These are phyloP conservation scores for Zosterops borbonicus DNA, from an alignment of 2,113 vertebrate genomes.

Conservation along the genomic window DNA sequence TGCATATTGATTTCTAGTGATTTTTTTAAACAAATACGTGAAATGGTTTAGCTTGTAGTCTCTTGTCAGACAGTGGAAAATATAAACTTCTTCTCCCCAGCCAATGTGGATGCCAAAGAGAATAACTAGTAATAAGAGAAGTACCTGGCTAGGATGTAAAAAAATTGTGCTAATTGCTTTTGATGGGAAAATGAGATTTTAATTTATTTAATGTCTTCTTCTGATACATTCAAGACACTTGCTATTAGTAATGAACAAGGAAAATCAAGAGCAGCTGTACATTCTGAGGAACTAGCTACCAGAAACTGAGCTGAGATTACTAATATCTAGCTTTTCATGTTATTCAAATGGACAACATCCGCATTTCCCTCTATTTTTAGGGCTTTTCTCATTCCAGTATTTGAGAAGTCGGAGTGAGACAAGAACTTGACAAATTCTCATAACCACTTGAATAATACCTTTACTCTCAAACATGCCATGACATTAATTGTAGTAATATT, in stretches of 20 bases:
- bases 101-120: background rate
- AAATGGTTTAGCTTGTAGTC: background rate
- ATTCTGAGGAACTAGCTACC: background rate
- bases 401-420: background rate
- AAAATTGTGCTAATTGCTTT: slow-evolving; percentile 1
- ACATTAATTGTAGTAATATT: background rate
- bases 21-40: background rate
- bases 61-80: background rate
- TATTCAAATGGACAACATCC: background rate
- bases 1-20: background rate
- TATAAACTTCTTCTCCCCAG: background rate
- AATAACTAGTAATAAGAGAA: background rate
- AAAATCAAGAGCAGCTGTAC: background rate
- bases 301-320: background rate
- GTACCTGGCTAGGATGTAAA: slow-evolving; percentile 8
- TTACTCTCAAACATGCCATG: background rate
- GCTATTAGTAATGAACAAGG: background rate
- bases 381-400: background rate
- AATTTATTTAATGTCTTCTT: slow-evolving; percentile 28
- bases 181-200: slow-evolving; percentile 12
- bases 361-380: background rate
- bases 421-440: background rate
- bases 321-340: background rate
- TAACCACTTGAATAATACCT: background rate
- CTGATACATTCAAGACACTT: slow-evolving; percentile 14